A percentile compares a stretch with the other conserved stretches of the same genome.
phyloP scores from a whole-genome alignment of 1,140 invertebrate genomes.

The Eurosta solidaginis region DNA sequence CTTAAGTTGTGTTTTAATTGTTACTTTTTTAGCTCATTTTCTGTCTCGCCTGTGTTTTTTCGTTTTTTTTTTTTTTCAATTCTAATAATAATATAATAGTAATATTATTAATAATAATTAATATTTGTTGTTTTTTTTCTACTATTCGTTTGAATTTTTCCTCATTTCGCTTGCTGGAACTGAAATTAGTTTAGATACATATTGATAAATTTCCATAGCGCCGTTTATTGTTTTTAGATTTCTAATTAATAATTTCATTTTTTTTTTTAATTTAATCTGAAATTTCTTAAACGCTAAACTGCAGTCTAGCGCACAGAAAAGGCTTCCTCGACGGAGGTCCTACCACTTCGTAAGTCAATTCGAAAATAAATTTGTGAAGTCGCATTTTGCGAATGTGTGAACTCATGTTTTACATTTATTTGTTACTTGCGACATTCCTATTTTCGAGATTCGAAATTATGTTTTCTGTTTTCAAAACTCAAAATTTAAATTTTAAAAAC shows the following conservation, averaged over 20 bases:
- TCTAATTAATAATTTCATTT: background rate
- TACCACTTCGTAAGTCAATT: too few species aligned
- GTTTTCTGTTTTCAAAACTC: too few species aligned
- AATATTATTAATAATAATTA: constrained; percentile 28
- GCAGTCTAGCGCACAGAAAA: background rate
- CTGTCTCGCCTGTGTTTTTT: constrained; percentile 17
- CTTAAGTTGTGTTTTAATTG: background rate
- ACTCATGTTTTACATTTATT: too few species aligned
- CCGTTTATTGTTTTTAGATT: constrained; percentile 12
- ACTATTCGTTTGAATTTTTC: constrained; percentile 6
- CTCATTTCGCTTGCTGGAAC: constrained; percentile 6
- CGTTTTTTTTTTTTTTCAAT: background rate
- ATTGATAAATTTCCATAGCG: background rate
- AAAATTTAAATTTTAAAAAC: too few species aligned
- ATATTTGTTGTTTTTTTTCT: constrained; percentile 1
- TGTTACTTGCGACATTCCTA: too few species aligned
- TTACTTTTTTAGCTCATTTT: constrained; percentile 24
- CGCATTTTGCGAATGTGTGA: too few species aligned
- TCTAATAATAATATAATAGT: constrained; percentile 30
- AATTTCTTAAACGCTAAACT: constrained; percentile 14
- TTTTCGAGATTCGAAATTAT: too few species aligned
- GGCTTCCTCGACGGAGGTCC: background rate
- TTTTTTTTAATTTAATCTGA: background rate
- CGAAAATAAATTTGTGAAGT: too few species aligned
- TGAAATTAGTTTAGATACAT: constrained; percentile 19